Base-by-base conservation (phyloP, 2,113 vertebrate genomes). In the Eulemur rufifrons region DNA sequence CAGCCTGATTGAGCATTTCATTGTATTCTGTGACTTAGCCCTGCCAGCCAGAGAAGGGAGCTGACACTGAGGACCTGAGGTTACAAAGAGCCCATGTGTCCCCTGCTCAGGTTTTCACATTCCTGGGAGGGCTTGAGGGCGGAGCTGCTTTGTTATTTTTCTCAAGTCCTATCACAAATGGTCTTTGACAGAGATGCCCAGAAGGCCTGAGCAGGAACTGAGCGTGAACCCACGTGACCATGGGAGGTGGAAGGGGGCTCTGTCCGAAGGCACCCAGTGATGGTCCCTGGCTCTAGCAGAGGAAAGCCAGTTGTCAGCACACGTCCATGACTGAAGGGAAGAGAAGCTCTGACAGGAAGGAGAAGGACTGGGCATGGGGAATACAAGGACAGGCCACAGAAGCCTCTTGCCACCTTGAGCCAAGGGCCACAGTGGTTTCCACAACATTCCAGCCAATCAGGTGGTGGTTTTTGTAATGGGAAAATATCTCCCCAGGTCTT, bases 41-140 rank as follows among this genome's bases (percentile, higher is more conserved):
- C 95, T 93, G 84, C 96, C 92, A 97, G 95, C 91, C 77, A 5
- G 69, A 90, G 80, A 76, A 27, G 63, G 84, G 81, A 96, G 76
- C 71, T 97, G 96, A 98, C 97, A 90, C 34, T 64, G 59, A 9
- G 12, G 81, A 92, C 86, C 90, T 96, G 90, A 50, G 63, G 76
- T 91, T 97, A 98, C 96, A 99, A 98, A 98, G 95, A 91, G 45
- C 95, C 95, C 97, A 39, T 97, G 85, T 98, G 98, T 98, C 96
- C 69, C 39, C 8, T 39, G 54, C 4, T 15, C 25, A 0, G 13
- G 86, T 96, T 96, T 97, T 93, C 93, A 95, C 82, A 95, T 91
- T 91, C 96, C 95, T 96, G 80, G 0, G 0, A 95, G 76, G 32
- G 54, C 8, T 73, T 2, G 3, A 78, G 74, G 18, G 86, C 80